Evolutionary conservation across 2,113 vertebrate genomes (phyloP).

Genomic region (Rhea americana): DNA sequence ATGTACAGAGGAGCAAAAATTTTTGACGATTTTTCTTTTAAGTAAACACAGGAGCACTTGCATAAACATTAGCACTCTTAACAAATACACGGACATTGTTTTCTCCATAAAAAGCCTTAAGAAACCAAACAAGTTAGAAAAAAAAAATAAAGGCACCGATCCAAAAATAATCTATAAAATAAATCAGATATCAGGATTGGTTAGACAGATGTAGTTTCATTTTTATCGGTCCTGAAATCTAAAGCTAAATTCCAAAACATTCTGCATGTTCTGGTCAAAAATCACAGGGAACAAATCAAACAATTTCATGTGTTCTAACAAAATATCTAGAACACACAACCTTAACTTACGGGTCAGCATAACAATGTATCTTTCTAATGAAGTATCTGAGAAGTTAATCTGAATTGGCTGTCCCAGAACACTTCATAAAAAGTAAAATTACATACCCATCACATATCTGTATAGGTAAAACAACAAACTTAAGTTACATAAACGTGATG

Average conservation of each 20-base stretch:
- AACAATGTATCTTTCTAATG: fast-evolving
- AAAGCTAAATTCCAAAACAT: neutral
- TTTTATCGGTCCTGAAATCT: neutral
- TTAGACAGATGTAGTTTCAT: neutral
- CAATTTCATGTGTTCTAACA: neutral
- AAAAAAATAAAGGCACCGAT: too few species aligned
- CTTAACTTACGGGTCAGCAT: neutral
- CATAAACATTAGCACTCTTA: neutral
- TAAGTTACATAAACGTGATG: neutral
- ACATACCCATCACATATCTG: neutral
- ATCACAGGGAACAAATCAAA: neutral
- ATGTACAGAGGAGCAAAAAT: neutral
- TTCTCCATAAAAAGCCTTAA: neutral
- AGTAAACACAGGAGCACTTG: neutral
- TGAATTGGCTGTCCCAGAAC: neutral
- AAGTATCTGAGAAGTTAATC: neutral
- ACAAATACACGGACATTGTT: neutral
- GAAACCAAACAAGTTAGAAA: neutral
- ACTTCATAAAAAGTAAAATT: neutral
- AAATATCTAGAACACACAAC: neutral
- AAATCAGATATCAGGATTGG: fast-evolving
- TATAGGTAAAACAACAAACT: neutral
- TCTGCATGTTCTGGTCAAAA: neutral
- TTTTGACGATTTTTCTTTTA: neutral
- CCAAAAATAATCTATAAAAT: neutral